Percentiles rank a stretch among this genome's conserved stretches.
Conservation (phyloP, 2,797 vertebrate genomes). For the Melopsittacus undulatus region DNA sequence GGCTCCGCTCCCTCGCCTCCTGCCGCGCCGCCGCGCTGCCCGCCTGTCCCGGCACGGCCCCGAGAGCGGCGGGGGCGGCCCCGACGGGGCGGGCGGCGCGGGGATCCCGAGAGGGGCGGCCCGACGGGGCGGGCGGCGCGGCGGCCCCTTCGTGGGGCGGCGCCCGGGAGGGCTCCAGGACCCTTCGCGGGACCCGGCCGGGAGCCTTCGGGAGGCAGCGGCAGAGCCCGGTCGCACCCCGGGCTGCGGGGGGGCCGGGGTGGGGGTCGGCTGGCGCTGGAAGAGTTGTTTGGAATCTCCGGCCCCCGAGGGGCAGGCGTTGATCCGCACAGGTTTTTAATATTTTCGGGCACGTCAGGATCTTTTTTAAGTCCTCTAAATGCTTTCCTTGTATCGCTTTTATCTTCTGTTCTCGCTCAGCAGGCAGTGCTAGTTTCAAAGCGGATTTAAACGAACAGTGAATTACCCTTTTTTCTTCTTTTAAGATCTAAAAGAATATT, state of each 20-base stretch:
- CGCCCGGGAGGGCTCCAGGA: neutral
- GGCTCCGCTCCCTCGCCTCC: neutral
- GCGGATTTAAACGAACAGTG: neutral
- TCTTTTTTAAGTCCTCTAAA: neutral
- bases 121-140: neutral
- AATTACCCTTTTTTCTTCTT: neutral
- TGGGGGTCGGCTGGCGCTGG: neutral
- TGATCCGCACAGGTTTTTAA: neutral
- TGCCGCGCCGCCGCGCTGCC: neutral
- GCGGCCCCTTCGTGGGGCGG: neutral
- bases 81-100: neutral
- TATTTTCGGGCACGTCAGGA: neutral
- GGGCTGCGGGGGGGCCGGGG: neutral
- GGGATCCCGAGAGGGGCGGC: constrained; percentile 8
- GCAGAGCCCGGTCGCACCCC: too few species aligned
- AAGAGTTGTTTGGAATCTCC: neutral
- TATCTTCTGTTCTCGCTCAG: neutral
- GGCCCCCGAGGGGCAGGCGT: neutral
- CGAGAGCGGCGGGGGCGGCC: neutral
- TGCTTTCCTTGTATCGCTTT: neutral
- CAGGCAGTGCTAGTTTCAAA: neutral
- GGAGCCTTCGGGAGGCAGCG: neutral
- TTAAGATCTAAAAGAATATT: neutral
- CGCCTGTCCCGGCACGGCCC: neutral
- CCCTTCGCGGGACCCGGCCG: neutral